Percentiles rank a stretch among this genome's conserved stretches.
phyloP scores from a whole-genome alignment of 2,113 vertebrate species.

The Trematocara macrostoma region DNA sequence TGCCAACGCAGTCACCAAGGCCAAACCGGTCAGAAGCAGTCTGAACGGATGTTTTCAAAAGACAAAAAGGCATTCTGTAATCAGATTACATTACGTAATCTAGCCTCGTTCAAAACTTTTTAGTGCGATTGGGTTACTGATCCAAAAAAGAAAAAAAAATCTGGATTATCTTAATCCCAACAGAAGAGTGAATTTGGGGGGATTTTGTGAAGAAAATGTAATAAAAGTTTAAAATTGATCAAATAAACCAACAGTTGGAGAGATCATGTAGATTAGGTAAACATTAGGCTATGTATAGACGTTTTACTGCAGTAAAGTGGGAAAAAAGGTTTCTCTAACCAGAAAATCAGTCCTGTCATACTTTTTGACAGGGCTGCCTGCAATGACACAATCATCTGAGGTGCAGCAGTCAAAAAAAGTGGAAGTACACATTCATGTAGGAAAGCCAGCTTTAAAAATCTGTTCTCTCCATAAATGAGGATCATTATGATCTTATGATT shows the following conservation, averaged over 20 bases:
- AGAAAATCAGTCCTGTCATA: not conserved
- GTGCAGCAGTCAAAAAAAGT: not conserved
- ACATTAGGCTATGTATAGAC: not conserved
- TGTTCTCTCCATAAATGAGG: not conserved
- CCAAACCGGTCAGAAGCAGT: not conserved
- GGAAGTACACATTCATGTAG: not conserved
- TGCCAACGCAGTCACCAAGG: not conserved
- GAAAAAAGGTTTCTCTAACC: not conserved
- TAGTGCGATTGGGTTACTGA: not conserved
- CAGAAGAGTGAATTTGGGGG: not conserved
- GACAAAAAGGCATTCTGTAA: not conserved
- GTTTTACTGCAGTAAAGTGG: not conserved
- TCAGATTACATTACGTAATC: not conserved
- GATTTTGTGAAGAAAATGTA: not conserved
- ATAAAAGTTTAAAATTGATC: not conserved
- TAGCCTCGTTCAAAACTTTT: not conserved
- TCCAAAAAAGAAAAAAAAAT: not conserved
- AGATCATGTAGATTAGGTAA: not conserved
- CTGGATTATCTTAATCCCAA: not conserved
- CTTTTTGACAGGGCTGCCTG: not conserved
- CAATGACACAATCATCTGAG: not conserved
- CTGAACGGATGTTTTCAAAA: not conserved
- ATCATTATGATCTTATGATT: not conserved
- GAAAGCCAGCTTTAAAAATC: not conserved
- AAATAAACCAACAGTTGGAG: not conserved